Conservation (phyloP, 2,888 invertebrate species). For the Chrysomela aeneicollis region DNA sequence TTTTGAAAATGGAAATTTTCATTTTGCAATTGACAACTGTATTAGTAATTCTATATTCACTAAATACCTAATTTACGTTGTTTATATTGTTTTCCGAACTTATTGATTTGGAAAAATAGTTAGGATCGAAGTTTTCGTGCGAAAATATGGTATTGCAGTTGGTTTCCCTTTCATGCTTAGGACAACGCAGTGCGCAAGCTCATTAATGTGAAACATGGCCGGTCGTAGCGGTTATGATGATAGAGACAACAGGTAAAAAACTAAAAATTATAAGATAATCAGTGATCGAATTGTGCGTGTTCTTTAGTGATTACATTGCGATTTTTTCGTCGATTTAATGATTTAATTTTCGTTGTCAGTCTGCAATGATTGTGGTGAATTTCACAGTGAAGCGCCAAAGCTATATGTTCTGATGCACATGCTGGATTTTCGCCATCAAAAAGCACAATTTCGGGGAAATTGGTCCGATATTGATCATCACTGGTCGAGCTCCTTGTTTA, state of each 20-base stretch:
- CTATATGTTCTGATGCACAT: constrained; percentile 43
- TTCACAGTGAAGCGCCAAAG: constrained; percentile 41
- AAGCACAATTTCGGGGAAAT: neutral
- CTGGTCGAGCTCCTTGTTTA: no score
- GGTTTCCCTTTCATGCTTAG: constrained; percentile 47
- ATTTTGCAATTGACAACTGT: no score
- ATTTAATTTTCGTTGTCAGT: constrained; percentile 18
- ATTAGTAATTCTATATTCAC: neutral
- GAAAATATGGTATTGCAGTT: constrained; percentile 49
- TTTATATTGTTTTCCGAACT: neutral
- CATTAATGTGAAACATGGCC: constrained; percentile 78
- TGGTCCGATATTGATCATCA: no score
- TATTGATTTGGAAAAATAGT: neutral
- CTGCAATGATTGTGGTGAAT: constrained; percentile 27
- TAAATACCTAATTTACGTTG: neutral
- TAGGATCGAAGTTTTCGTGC: constrained; percentile 32
- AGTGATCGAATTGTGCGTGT: constrained; percentile 26
- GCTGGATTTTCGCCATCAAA: constrained; percentile 37
- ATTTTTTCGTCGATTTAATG: neutral
- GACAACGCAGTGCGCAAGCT: constrained; percentile 51
- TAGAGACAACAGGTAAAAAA: constrained; percentile 78
- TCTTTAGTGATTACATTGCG: constrained; percentile 23
- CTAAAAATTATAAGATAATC: constrained; percentile 38
- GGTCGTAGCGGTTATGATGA: constrained; percentile 86
- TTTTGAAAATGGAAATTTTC: no score